Conservation (phyloP, 2,888 invertebrate species). For the Acanthosepion lycidas region DNA sequence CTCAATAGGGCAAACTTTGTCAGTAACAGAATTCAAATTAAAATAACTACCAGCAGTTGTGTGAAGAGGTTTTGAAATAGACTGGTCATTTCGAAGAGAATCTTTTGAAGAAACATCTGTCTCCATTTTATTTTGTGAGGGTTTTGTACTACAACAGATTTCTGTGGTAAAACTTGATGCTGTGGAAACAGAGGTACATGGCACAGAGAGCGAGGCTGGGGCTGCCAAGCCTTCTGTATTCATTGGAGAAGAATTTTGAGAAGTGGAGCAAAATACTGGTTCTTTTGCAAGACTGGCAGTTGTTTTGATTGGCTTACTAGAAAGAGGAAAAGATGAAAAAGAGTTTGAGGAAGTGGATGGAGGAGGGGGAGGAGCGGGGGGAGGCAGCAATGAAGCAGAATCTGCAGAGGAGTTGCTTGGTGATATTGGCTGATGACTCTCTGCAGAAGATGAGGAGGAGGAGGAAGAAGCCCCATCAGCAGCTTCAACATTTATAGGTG, state of each 20-base stretch:
- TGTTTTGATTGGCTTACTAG: background rate
- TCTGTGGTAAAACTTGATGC: background rate
- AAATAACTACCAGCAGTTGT: background rate
- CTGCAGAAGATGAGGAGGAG: background rate
- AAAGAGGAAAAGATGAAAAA: background rate
- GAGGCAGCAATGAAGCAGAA: background rate
- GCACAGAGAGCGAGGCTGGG: background rate
- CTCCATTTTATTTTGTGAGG: background rate
- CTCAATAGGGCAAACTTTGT: constrained; percentile 21
- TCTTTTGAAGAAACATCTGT: background rate
- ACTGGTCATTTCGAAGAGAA: background rate
- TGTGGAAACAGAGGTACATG: background rate
- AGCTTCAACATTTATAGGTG: background rate
- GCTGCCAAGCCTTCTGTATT: background rate
- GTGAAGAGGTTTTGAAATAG: background rate
- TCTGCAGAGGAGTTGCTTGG: background rate
- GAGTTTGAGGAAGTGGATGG: background rate
- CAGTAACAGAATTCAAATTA: background rate
- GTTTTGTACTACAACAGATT: background rate
- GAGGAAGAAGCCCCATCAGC: background rate
- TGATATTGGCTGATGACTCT: background rate
- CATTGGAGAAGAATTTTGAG: background rate
- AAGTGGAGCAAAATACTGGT: background rate
- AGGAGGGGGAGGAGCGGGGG: background rate
- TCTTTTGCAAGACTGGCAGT: background rate